These are phyloP conservation scores for Xanthostigma xanthostigma DNA, from an alignment of 2,888 invertebrate genomes.

Conservation along the genomic window DNA sequence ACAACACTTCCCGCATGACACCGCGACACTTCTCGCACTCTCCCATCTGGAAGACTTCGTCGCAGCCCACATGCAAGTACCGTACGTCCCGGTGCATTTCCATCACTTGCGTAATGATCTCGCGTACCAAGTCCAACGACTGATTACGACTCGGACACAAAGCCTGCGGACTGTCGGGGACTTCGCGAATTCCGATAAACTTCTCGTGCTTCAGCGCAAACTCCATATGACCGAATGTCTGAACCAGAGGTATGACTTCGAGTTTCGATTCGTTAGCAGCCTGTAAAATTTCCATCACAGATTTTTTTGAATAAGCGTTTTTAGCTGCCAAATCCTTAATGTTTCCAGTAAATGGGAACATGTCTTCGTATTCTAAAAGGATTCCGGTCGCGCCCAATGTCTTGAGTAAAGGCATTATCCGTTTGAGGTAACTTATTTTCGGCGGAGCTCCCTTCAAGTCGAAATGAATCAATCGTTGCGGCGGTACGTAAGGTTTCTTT, in stretches of 20 bases:
- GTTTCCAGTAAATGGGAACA: constrained; percentile 55
- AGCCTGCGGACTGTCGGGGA: constrained; percentile 50
- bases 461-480: constrained; percentile 49
- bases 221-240: constrained; percentile 65
- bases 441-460: constrained; percentile 69
- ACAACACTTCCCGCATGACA: constrained; percentile 37
- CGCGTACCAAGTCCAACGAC: constrained; percentile 43
- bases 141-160: constrained; percentile 52
- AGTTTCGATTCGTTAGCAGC: constrained; percentile 39
- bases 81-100: constrained; percentile 11
- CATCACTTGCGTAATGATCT: constrained; percentile 53
- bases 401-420: constrained; percentile 39
- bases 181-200: constrained; percentile 47
- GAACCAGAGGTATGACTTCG: constrained; percentile 57
- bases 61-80: constrained; percentile 58
- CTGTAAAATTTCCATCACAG: constrained; percentile 41
- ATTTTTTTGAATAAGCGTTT: constrained; percentile 42
- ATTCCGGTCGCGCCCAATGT: constrained; percentile 57
- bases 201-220: constrained; percentile 51
- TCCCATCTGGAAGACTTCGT: constrained; percentile 58
- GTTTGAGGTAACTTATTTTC: constrained; percentile 40
- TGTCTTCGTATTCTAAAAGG: constrained; percentile 65
- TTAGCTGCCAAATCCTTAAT: constrained; percentile 37
- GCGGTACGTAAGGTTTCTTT: constrained; percentile 31
- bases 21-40: constrained; percentile 44